These are phyloP conservation scores for Cochlearius cochlearius DNA, from an alignment of 2,113 vertebrate species.

Conservation along the genomic window DNA sequence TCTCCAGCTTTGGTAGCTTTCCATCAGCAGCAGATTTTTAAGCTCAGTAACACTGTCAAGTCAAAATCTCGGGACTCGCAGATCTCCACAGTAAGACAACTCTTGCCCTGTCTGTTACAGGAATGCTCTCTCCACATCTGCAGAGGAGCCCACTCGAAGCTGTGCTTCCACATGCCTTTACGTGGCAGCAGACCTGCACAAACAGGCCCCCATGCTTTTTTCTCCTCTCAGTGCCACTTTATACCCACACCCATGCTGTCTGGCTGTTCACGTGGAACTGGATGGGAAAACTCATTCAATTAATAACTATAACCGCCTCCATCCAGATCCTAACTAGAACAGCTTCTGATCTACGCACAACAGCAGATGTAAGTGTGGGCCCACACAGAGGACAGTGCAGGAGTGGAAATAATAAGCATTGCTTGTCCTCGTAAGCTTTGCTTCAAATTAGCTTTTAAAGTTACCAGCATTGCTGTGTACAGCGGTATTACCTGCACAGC, in stretches of 20 bases:
- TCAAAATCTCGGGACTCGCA: neutral
- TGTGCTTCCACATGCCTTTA: neutral
- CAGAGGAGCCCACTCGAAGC: neutral
- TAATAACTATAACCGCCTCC: neutral
- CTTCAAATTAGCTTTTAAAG: neutral
- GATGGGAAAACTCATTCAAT: neutral
- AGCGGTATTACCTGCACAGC: conserved; percentile 35
- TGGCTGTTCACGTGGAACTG: neutral
- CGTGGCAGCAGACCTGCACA: neutral
- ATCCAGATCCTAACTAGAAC: neutral
- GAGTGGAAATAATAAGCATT: neutral
- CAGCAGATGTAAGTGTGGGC: accelerated
- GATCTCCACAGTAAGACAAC: neutral
- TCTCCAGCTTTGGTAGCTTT: neutral
- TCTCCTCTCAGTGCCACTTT: neutral
- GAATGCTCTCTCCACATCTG: neutral
- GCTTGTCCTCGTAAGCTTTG: neutral
- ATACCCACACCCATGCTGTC: neutral
- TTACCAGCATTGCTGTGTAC: neutral
- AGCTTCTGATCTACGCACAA: neutral
- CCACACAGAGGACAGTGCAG: neutral
- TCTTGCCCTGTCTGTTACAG: neutral
- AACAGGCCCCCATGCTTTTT: neutral
- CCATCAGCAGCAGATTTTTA: neutral
- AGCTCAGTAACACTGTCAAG: neutral